Evolutionary conservation across 2,113 vertebrate species (phyloP).

Genomic region (Sardina pilchardus): DNA sequence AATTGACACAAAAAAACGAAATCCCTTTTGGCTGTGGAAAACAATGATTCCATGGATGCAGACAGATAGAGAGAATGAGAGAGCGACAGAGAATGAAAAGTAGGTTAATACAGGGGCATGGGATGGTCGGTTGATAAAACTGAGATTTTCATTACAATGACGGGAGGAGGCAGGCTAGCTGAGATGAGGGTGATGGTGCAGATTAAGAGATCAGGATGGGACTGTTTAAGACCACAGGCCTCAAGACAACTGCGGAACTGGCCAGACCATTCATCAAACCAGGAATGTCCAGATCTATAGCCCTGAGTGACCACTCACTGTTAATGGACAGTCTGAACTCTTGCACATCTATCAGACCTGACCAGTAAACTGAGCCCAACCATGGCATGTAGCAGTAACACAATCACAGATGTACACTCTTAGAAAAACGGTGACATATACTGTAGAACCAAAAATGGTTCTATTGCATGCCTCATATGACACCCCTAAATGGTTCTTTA

Average conservation of each 20-base stretch:
- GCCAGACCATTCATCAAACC: slow-evolving; percentile 43
- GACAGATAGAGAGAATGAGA: slow-evolving; percentile 21
- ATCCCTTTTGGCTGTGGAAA: slow-evolving; percentile 39
- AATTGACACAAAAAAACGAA: slow-evolving; percentile 22
- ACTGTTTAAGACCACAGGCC: slow-evolving; percentile 47
- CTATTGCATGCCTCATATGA: no score
- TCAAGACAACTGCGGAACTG: slow-evolving; percentile 37
- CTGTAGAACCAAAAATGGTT: no score
- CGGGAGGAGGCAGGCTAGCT: slow-evolving; percentile 33
- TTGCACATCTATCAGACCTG: background rate
- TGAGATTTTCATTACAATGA: slow-evolving; percentile 52
- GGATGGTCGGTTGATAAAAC: slow-evolving; percentile 33
- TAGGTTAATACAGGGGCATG: slow-evolving; percentile 57
- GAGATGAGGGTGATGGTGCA: slow-evolving; percentile 35
- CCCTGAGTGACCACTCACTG: background rate
- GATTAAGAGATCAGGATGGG: slow-evolving; percentile 54
- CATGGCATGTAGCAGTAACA: background rate
- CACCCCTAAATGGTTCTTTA: no score
- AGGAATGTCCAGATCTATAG: background rate
- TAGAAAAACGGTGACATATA: no score
- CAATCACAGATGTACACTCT: background rate
- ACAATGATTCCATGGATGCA: slow-evolving; percentile 32
- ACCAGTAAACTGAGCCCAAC: background rate
- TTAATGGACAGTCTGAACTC: background rate
- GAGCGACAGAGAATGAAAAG: slow-evolving; percentile 44